Conservation (phyloP, 1,140 invertebrate species). For the Macrostomum lignano region DNA sequence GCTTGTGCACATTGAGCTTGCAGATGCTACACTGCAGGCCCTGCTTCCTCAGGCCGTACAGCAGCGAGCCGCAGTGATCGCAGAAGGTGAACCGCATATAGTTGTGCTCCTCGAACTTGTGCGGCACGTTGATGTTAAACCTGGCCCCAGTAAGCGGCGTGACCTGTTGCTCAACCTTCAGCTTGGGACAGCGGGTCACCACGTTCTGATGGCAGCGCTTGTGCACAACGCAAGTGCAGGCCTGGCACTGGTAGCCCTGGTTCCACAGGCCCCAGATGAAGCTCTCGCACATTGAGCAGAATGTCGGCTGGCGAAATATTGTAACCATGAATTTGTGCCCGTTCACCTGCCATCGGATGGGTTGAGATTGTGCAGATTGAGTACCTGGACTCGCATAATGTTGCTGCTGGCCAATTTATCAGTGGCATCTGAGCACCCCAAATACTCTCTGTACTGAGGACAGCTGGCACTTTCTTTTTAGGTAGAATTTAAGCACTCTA, state of each 20-base stretch:
- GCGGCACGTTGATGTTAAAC: conserved; percentile 91
- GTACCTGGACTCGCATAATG: too few relatives aligned
- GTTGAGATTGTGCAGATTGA: too few relatives aligned
- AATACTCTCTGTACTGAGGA: too few relatives aligned
- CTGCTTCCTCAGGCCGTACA: conserved; percentile 82
- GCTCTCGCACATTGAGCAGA: conserved; percentile 70
- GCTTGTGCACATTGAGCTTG: conserved; percentile 87
- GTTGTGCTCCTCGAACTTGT: conserved; percentile 53
- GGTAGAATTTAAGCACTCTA: too few relatives aligned
- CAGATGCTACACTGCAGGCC: conserved; percentile 63
- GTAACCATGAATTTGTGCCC: conserved; percentile 27
- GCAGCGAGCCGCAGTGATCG: conserved; percentile 81
- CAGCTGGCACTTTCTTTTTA: too few relatives aligned
- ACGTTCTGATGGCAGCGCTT: conserved; percentile 67
- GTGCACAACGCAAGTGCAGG: conserved; percentile 67
- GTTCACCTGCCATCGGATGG: too few relatives aligned
- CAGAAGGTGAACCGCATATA: conserved; percentile 94
- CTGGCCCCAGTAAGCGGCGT: conserved; percentile 27
- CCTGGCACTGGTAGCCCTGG: conserved; percentile 98
- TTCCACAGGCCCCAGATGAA: conserved; percentile 75
- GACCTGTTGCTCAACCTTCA: conserved; percentile 33
- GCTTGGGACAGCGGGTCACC: conserved; percentile 72
- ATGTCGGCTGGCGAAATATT: conserved; percentile 74
- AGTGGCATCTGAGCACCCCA: too few relatives aligned
- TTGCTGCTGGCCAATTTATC: too few relatives aligned